phyloP scores from a whole-genome alignment of 2,797 vertebrate genomes.

The Trematomus bernacchii region DNA sequence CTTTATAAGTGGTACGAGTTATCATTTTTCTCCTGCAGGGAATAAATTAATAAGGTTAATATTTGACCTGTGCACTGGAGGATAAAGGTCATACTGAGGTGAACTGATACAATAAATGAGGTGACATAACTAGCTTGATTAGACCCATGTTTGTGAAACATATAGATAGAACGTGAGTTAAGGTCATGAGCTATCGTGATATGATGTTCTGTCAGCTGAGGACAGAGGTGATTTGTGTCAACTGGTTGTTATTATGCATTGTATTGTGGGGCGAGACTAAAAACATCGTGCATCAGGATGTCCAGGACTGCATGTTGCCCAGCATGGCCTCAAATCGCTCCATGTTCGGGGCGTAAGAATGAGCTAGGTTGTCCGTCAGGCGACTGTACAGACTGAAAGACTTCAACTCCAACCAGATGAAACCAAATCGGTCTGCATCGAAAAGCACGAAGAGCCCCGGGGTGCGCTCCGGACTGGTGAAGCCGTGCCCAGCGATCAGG shows the following conservation, averaged over 20 bases:
- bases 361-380: slow-evolving; percentile 93
- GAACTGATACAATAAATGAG: neutral
- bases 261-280: slow-evolving; percentile 63
- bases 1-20: slow-evolving; percentile 60
- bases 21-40: slow-evolving; percentile 70
- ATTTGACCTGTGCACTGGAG: slow-evolving; percentile 63
- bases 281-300: slow-evolving; percentile 90
- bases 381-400: slow-evolving; percentile 98
- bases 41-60: slow-evolving; percentile 72
- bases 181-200: slow-evolving; percentile 40
- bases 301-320: slow-evolving; percentile 95
- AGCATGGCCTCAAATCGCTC: slow-evolving; percentile 98
- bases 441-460: slow-evolving; percentile 96
- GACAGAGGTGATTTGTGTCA: slow-evolving; percentile 57
- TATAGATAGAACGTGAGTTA: slow-evolving; percentile 33
- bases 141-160: slow-evolving; percentile 26
- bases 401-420: slow-evolving; percentile 98
- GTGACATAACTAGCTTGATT: slow-evolving; percentile 39
- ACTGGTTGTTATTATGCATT: slow-evolving; percentile 36
- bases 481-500: slow-evolving; percentile 96
- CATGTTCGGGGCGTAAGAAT: slow-evolving; percentile 90
- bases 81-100: slow-evolving; percentile 50
- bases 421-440: slow-evolving; percentile 95
- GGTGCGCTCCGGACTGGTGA: slow-evolving; percentile 96
- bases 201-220: slow-evolving; percentile 34